Evolutionary conservation across 2,113 vertebrate genomes (phyloP).

Genomic region (Ochotona curzoniae): DNA sequence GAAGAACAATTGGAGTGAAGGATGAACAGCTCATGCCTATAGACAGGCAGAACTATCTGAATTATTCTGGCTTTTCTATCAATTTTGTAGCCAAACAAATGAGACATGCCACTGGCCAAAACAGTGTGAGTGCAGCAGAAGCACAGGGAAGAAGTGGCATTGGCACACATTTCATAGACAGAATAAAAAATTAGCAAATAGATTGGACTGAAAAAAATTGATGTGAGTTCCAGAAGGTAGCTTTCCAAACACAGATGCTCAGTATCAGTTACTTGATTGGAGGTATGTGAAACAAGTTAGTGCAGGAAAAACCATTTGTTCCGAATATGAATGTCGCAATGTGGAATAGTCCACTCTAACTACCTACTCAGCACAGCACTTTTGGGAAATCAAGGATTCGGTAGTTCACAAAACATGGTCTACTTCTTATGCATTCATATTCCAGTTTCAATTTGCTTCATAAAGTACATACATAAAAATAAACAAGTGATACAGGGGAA

Average conservation of each 20-base stretch:
- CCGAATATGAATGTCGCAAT: not conserved
- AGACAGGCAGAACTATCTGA: not conserved
- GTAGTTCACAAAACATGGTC: not conserved
- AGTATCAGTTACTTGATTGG: not conserved
- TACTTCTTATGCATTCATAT: not conserved
- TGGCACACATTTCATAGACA: not conserved
- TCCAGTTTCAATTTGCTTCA: not conserved
- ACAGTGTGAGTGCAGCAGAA: not conserved
- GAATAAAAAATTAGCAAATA: not conserved
- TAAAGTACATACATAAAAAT: not conserved
- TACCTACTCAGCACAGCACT: too few species aligned
- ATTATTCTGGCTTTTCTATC: not conserved
- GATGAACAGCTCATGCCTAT: not conserved
- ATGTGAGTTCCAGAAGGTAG: not conserved
- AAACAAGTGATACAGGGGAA: not conserved
- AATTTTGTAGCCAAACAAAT: not conserved
- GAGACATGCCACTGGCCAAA: not conserved
- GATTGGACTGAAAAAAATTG: not conserved
- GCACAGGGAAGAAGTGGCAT: not conserved
- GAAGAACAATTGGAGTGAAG: not conserved
- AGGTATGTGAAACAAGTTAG: not conserved
- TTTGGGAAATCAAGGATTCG: not conserved
- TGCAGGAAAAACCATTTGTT: not conserved
- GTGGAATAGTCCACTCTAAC: not conserved
- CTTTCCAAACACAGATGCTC: not conserved